These are phyloP conservation scores for Macaria notata DNA, from an alignment of 2,888 invertebrate genomes.

Conservation along the genomic window DNA sequence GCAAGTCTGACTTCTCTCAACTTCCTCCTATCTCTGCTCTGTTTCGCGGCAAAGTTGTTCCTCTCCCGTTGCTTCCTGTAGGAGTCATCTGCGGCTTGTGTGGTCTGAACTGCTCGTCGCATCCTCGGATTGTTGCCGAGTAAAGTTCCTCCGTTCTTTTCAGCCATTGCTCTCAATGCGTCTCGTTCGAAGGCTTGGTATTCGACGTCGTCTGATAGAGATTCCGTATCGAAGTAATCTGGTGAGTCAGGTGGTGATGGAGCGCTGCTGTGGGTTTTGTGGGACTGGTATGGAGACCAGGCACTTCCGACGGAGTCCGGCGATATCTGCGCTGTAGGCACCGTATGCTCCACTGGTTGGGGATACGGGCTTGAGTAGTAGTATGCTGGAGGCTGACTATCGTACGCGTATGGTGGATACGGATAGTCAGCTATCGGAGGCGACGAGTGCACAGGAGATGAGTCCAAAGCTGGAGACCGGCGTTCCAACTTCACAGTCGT, in stretches of 20 bases:
- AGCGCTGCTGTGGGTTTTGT: conserved; percentile 33
- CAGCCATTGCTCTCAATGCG: conserved; percentile 85
- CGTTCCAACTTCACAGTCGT: conserved; percentile 45
- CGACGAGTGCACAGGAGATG: conserved; percentile 31
- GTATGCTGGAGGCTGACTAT: conserved; percentile 38
- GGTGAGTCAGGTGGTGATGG: conserved; percentile 73
- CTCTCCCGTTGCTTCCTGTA: conserved; percentile 94
- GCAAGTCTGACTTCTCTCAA: conserved; percentile 96
- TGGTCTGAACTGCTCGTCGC: conserved; percentile 80
- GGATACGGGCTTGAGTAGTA: conserved; percentile 37
- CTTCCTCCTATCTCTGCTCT: conserved; percentile 93
- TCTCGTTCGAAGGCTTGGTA: conserved; percentile 87
- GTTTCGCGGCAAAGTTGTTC: conserved; percentile 97
- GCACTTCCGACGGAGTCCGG: conserved; percentile 49
- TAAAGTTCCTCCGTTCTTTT: conserved; percentile 81
- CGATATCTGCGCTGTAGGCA: conserved; percentile 51
- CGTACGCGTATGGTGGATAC: conserved; percentile 34
- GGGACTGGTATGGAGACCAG: conserved; percentile 39
- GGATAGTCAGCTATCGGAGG: conserved; percentile 25
- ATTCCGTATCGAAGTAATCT: conserved; percentile 54
- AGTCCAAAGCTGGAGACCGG: conserved; percentile 35
- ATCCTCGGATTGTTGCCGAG: conserved; percentile 86
- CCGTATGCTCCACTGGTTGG: conserved; percentile 37
- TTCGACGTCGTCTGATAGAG: conserved; percentile 75
- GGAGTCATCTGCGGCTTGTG: conserved; percentile 83